These are phyloP conservation scores for Sphyrna mokarran DNA, from an alignment of 2,113 vertebrate species.

Conservation along the genomic window DNA sequence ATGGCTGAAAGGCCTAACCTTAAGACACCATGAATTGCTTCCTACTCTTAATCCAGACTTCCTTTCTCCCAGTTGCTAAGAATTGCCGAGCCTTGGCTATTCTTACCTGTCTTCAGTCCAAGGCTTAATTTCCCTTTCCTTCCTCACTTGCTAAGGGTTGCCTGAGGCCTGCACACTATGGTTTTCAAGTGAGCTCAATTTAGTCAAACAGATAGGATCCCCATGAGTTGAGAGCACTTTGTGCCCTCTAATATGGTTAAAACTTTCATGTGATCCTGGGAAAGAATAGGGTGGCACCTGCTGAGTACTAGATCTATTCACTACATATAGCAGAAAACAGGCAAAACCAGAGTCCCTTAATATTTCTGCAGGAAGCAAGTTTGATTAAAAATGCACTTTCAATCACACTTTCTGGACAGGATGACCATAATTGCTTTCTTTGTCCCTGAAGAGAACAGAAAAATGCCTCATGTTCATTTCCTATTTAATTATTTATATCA, in stretches of 20 bases:
- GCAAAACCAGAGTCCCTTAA: neutral
- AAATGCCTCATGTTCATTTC: neutral
- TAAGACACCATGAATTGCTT: neutral
- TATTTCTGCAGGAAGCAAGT: neutral
- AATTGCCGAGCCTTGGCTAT: neutral
- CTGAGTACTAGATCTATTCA: neutral
- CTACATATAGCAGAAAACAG: neutral
- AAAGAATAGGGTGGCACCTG: neutral
- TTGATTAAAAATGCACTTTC: neutral
- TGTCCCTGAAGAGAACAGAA: neutral
- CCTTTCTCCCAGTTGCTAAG: neutral
- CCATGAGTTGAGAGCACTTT: neutral
- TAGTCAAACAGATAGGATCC: neutral
- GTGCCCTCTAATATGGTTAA: neutral
- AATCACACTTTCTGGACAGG: neutral
- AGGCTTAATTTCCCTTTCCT: neutral
- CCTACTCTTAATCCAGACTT: neutral
- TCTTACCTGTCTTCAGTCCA: neutral
- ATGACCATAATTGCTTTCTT: neutral
- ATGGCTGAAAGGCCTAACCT: neutral
- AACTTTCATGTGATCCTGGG: neutral
- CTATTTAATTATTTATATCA: neutral
- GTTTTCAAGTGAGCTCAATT: neutral
- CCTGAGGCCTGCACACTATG: neutral
- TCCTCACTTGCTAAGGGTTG: neutral